Evolutionary conservation across 2,797 vertebrate species (phyloP), one percentile per base, ranked within the genome.

Genomic region (Luscinia megarhynchos): DNA sequence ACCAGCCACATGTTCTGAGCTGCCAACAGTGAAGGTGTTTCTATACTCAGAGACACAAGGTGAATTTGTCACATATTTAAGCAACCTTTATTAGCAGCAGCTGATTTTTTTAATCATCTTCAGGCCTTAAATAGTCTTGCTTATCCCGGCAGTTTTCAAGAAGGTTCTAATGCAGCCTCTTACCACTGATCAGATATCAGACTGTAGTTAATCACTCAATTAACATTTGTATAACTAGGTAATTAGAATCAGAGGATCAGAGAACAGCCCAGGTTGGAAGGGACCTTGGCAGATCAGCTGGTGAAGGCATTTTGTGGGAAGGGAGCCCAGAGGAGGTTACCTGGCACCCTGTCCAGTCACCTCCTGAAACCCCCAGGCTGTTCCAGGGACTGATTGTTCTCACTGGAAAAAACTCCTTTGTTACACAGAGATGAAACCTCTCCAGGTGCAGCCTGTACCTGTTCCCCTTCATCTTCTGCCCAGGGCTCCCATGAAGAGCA

Each of bases 401-500:
- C 40, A 10, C 13, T 2, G 23, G 7, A 55, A 67, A 46, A 38
- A 36, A 38, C 11, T 32, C 57, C 62, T 70, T 54, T 70, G 19
- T 51, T 43, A 7, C 38, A 40, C 1, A 0, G 4, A 29, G 36
- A 17, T 21, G 34, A 55, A 84, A 41, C 30, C 45, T 53, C 53
- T 36, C 51, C 26, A 0, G 1, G 40, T 30, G 36, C 84, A 54
- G 55, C 19, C 32, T 40, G 84, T 48, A 61, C 76, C 73, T 8
- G 2, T 8, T 40, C 20, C 26, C 40, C 41, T 54, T 12, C 20
- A 14, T 38, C 67, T 12, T 11, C 53, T 45, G 55, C 20, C 46
- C 0, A 0, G 8, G 62, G 72, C 53, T 87, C 79, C 62, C 0
- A 1, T 12, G 76, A 32, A 50, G 64, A 55, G 23, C 0, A 68